A percentile compares a stretch with the other conserved stretches of the same genome.
phyloP scores from a whole-genome alignment of 2,113 vertebrate genomes.

The Ctenodactylus gundi region DNA sequence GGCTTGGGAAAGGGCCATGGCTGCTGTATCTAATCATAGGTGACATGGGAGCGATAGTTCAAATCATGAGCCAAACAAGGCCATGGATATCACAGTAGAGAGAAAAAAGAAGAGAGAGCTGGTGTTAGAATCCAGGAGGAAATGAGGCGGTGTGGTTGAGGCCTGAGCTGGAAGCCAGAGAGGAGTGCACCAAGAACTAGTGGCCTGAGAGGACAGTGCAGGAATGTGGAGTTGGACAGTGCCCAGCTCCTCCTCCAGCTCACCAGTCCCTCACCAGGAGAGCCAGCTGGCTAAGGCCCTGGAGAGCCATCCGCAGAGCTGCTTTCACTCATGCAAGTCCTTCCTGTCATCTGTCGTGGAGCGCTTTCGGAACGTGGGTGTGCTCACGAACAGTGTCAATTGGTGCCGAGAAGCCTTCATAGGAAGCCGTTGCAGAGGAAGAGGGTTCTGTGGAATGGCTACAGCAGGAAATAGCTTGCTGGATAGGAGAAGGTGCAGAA shows the following conservation, averaged over 20 bases:
- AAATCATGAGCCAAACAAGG: neutral
- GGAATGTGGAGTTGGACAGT: neutral
- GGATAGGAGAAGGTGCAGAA: neutral
- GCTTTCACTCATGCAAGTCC: neutral
- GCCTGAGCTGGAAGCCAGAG: neutral
- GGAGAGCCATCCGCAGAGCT: too few species aligned
- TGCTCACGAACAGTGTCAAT: neutral
- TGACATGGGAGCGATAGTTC: neutral
- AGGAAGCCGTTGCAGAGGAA: neutral
- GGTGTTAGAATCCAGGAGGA: neutral
- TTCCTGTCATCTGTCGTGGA: neutral
- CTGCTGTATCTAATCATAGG: neutral
- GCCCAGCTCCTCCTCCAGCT: neutral
- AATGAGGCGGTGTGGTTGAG: neutral
- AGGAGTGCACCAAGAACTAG: neutral
- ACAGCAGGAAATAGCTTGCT: neutral
- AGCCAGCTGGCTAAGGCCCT: neutral
- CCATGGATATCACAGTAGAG: fast-evolving
- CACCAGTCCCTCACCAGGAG: neutral
- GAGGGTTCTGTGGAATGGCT: neutral
- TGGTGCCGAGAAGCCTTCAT: neutral
- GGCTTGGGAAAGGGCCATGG: neutral
- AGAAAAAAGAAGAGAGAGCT: neutral
- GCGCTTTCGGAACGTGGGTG: neutral
- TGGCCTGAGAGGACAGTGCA: neutral